Evolutionary conservation across 2,113 vertebrate species (phyloP), one percentile per base, ranked within the genome.

Genomic region (Otis tarda): DNA sequence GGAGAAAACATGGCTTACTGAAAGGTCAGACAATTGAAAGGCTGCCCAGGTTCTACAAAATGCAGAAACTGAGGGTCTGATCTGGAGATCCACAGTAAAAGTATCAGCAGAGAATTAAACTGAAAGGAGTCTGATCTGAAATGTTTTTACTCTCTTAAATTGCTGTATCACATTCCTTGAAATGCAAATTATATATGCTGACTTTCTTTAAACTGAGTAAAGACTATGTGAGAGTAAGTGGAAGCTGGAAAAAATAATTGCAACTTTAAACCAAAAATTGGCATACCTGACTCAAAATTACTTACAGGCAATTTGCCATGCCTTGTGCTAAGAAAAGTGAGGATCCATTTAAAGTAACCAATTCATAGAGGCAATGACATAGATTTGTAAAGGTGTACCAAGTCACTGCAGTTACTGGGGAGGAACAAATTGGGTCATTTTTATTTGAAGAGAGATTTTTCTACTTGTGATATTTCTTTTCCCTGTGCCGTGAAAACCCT

Each of bases 11-110:
- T 33, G 63, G 60, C 89, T 97, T 96, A 67, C 35, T 12, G n/a
- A 98, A 97, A 97, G 88, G 78, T 91, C 93, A 95, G 83, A n/a
- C 47, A 95, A 90, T 92, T 97, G 91, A 83, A 94, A 95, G 47
- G 45, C 84, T 95, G 82, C 91, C 70, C 64, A 68, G 28, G 33
- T 60, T 89, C 56, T 83, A 53, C 64, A 94, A 95, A 96, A 94
- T 12, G 41, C 47, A 82, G 52, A 91, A 84, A 52, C 55, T 91
- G 67, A 61, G 33, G 45, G 14, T 92, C 52, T 83, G 73, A 77
- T 79, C 50, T 39, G 88, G 39, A 77, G 67, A 79, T 92, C 33
- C 43, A 60, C n/a, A 87, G 23, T 28, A 77, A 35, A 60, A 69
- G 22, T 35, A 75, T 79, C 84, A 89, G 64, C 83, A 87, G 69